Percentiles rank a stretch among this genome's conserved stretches.
phyloP scores from a whole-genome alignment of 2,113 vertebrate genomes.

The Panurus biarmicus region DNA sequence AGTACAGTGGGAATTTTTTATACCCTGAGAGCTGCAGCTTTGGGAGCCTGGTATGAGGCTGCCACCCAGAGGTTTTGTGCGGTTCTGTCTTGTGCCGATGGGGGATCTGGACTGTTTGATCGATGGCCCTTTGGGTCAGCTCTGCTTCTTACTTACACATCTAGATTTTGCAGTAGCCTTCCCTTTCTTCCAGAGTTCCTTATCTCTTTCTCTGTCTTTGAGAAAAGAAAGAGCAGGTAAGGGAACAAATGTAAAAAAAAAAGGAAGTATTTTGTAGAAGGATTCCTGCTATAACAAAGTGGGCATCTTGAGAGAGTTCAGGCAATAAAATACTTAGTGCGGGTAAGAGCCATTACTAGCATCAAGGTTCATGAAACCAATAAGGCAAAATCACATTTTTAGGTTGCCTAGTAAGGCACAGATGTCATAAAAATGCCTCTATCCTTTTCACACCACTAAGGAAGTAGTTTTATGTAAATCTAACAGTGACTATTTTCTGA shows the following conservation, averaged over 20 bases:
- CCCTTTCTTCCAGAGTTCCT: not conserved
- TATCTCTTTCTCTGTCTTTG: not conserved
- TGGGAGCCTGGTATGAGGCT: not conserved
- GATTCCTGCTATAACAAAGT: not conserved
- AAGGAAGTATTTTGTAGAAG: not conserved
- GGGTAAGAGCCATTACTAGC: not conserved
- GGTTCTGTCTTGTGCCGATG: accelerated
- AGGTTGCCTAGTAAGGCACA: not conserved
- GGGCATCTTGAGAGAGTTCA: not conserved
- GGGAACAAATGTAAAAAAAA: not conserved
- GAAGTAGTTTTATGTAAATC: not conserved
- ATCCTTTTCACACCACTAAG: not conserved
- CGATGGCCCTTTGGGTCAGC: not conserved
- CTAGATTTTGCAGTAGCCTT: not conserved
- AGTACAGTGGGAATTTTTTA: not conserved
- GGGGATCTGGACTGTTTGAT: not conserved
- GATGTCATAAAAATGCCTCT: not conserved
- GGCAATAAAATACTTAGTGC: not conserved
- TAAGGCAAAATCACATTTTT: not conserved
- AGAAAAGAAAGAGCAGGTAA: not conserved
- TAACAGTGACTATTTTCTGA: not conserved
- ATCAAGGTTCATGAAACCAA: not conserved
- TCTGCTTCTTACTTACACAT: not conserved
- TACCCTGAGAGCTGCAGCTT: not conserved
- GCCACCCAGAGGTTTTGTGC: not conserved